Evolutionary conservation across 2,888 invertebrate species (phyloP).

Genomic region (Noctuana brunneofusca): DNA sequence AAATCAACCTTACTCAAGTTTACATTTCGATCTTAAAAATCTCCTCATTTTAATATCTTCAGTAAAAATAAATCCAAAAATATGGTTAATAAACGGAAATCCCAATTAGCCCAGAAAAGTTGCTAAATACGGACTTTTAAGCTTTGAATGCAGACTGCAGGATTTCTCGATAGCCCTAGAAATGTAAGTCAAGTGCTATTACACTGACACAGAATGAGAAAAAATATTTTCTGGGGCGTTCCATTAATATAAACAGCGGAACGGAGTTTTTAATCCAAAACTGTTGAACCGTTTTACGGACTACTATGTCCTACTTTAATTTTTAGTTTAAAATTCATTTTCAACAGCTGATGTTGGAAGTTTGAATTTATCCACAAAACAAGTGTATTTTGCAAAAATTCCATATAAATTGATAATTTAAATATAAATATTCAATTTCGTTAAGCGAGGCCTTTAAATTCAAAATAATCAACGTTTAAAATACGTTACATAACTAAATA

Average conservation of each 20-base stretch:
- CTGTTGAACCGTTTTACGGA: conserved; percentile 4
- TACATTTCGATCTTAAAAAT: background rate
- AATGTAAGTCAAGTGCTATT: conserved; percentile 33
- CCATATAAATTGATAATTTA: no score
- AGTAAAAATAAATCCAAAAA: conserved; percentile 1
- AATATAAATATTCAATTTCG: no score
- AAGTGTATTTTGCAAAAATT: background rate
- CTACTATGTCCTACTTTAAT: background rate
- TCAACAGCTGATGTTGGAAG: background rate
- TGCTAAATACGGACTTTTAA: conserved; percentile 30
- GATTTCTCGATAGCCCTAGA: conserved; percentile 28
- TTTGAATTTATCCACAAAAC: background rate
- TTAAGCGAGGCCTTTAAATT: background rate
- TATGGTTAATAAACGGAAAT: conserved; percentile 2
- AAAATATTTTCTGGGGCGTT: conserved; percentile 23
- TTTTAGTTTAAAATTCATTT: background rate
- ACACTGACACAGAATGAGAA: conserved; percentile 29
- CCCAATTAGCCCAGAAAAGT: conserved; percentile 29
- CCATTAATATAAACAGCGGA: conserved; percentile 22
- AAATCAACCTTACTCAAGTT: background rate
- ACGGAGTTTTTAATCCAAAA: conserved; percentile 17
- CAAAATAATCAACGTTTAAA: conserved; percentile 5
- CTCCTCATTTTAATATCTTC: background rate
- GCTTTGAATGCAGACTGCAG: conserved; percentile 23
- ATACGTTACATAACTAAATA: no score